Evolutionary conservation across 2,113 vertebrate genomes (phyloP).

Genomic region (Corvus hawaiiensis): DNA sequence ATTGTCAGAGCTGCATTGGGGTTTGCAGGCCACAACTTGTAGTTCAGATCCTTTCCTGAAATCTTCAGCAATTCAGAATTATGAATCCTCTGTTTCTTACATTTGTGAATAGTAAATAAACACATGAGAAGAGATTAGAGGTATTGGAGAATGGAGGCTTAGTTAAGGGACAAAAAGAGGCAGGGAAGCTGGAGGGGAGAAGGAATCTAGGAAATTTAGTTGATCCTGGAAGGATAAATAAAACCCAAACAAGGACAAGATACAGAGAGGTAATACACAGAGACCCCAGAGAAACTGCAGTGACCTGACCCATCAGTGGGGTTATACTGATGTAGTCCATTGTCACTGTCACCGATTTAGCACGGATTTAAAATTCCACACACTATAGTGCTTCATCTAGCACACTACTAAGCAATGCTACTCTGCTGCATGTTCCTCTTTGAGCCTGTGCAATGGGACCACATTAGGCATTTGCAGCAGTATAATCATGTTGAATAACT

Average conservation of each 20-base stretch:
- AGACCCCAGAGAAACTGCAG: neutral
- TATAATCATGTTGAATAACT: neutral
- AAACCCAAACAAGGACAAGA: neutral
- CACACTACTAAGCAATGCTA: neutral
- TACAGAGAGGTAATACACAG: neutral
- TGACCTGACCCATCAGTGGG: neutral
- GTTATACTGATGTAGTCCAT: neutral
- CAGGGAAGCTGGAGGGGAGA: neutral
- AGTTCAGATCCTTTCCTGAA: neutral
- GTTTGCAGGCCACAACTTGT: neutral
- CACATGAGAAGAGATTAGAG: neutral
- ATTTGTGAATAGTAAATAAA: neutral
- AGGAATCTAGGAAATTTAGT: neutral
- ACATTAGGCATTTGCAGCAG: neutral
- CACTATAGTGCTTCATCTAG: neutral
- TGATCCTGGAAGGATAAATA: neutral
- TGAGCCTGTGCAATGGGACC: neutral
- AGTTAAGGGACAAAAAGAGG: neutral
- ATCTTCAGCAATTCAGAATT: neutral
- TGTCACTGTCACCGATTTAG: neutral
- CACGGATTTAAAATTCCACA: fast-evolving
- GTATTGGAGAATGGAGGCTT: neutral
- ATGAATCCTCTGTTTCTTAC: neutral
- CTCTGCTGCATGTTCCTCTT: neutral
- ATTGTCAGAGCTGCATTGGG: neutral